Evolutionary conservation across 2,888 invertebrate genomes (phyloP).

Genomic region (Limnephilus lunatus): DNA sequence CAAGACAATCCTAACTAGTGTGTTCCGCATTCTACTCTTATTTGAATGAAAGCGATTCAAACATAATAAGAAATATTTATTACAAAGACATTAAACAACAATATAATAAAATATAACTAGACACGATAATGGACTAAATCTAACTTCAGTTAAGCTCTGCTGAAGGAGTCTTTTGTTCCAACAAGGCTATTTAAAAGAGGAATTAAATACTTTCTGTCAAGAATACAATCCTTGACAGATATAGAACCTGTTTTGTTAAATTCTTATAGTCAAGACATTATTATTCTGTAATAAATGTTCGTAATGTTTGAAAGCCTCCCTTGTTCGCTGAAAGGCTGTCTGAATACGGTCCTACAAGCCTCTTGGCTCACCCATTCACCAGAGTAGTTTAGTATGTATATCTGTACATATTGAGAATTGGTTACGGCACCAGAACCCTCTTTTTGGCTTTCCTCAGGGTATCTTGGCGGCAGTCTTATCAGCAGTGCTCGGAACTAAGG

Average conservation of each 20-base stretch:
- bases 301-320: neutral
- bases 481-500: constrained; percentile 92
- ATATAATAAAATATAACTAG: too few species aligned
- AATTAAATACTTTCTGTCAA: too few species aligned
- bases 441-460: constrained; percentile 85
- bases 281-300: neutral
- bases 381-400: constrained; percentile 35
- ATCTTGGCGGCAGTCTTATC: constrained; percentile 95
- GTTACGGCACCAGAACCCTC: constrained; percentile 68
- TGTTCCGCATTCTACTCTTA: neutral
- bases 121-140: too few species aligned
- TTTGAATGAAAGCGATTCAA: neutral
- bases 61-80: neutral
- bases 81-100: too few species aligned
- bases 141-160: too few species aligned
- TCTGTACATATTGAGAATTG: constrained; percentile 54
- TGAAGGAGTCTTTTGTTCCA: too few species aligned
- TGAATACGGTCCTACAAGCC: neutral
- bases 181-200: too few species aligned
- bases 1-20: neutral
- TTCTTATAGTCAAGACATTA: neutral
- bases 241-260: neutral
- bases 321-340: neutral
- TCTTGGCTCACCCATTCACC: neutral
- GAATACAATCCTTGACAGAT: too few species aligned